Evolutionary conservation across 1,140 invertebrate species (phyloP).

Genomic region (Pseudachorutes palmiensis): DNA sequence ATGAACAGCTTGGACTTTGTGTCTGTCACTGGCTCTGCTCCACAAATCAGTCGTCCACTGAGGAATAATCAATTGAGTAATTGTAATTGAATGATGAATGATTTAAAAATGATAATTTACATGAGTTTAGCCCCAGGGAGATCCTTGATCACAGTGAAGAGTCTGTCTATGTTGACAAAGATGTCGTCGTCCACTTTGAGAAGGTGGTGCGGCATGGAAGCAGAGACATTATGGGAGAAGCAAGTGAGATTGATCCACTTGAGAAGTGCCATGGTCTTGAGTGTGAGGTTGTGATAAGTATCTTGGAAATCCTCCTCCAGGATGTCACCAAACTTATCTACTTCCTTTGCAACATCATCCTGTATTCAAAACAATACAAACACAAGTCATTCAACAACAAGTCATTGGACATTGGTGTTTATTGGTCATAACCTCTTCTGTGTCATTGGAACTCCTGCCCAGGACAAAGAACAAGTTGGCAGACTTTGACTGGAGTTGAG

Average conservation of each 20-base stretch:
- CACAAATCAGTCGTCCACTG: slow-evolving; percentile 34
- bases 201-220: slow-evolving; percentile 41
- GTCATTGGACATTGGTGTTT: not conserved
- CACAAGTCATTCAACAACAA: not conserved
- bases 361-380: slow-evolving; percentile 41
- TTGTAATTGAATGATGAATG: not conserved
- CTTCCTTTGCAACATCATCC: slow-evolving; percentile 52
- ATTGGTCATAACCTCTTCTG: slow-evolving; percentile 22
- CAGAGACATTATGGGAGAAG: slow-evolving; percentile 18
- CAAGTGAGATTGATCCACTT: slow-evolving; percentile 54
- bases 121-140: slow-evolving; percentile 34
- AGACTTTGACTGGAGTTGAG: slow-evolving; percentile 46
- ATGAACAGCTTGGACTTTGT: slow-evolving; percentile 42
- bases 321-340: slow-evolving; percentile 63
- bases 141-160: slow-evolving; percentile 32
- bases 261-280: slow-evolving; percentile 77
- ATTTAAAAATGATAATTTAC: too few species aligned
- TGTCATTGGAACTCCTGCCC: slow-evolving; percentile 29
- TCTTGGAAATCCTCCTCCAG: slow-evolving; percentile 83
- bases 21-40: slow-evolving; percentile 39
- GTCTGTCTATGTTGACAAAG: slow-evolving; percentile 45
- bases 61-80: slow-evolving; percentile 4
- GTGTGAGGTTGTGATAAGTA: slow-evolving; percentile 83
- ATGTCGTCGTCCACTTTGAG: slow-evolving; percentile 51
- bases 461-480: slow-evolving; percentile 33